phyloP scores from a whole-genome alignment of 2,888 invertebrate genomes.

The Chrysina gloriosa region DNA sequence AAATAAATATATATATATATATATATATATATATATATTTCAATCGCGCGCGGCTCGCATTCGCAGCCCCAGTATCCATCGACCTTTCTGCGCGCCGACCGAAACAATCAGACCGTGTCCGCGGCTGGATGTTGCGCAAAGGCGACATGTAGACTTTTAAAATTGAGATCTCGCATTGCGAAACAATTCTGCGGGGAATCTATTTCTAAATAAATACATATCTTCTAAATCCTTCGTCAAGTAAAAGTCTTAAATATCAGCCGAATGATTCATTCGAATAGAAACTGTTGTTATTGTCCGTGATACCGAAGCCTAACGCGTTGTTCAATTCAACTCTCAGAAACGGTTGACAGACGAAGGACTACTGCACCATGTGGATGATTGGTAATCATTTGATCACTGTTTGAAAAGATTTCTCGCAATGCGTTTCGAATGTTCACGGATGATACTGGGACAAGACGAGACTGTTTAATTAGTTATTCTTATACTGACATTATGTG shows the following conservation, averaged over 20 bases:
- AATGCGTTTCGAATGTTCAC: too few species aligned
- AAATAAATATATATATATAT: background rate
- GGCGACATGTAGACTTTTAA: constrained; percentile 46
- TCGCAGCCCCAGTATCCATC: background rate
- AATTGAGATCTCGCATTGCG: constrained; percentile 24
- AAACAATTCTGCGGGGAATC: constrained; percentile 11
- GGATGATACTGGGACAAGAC: too few species aligned
- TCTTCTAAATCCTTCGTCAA: constrained; percentile 19
- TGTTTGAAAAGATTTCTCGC: background rate
- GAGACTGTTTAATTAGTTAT: too few species aligned
- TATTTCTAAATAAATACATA: background rate
- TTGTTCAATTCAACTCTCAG: constrained; percentile 15
- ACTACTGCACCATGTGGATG: background rate
- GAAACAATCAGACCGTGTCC: constrained; percentile 55
- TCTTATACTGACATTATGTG: too few species aligned
- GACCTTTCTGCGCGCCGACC: constrained; percentile 15
- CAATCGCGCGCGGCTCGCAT: constrained; percentile 1
- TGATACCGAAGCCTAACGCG: background rate
- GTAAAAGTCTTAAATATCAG: constrained; percentile 17
- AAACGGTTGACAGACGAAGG: constrained; percentile 11
- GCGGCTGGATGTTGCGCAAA: constrained; percentile 54
- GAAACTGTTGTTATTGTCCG: background rate
- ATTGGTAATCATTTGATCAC: constrained; percentile 8
- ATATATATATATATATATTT: constrained; percentile 24
- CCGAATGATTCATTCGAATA: constrained; percentile 13